A percentile compares a stretch with the other conserved stretches of the same genome.
Conservation (phyloP, 2,113 vertebrate species). For the Motacilla alba region DNA sequence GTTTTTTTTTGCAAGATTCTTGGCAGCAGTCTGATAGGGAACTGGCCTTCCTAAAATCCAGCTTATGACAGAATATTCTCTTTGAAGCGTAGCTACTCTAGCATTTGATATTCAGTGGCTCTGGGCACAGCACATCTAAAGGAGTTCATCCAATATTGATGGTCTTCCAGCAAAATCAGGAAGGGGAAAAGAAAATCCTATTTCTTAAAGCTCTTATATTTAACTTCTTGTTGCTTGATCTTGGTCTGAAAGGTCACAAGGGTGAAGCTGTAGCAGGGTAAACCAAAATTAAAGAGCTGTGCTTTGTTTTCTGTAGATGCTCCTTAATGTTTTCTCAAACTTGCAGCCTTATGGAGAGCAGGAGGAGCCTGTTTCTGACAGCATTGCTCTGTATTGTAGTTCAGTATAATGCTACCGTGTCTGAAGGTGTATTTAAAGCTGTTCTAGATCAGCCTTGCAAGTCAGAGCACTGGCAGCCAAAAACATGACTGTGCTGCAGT, state of each 20-base stretch:
- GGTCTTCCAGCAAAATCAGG: slow-evolving; percentile 18
- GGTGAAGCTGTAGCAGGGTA: not conserved
- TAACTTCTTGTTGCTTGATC: not conserved
- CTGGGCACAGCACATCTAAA: slow-evolving; percentile 44
- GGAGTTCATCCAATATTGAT: slow-evolving; percentile 68
- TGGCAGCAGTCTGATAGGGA: not conserved
- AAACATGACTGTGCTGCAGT: not conserved
- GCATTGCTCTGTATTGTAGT: not conserved
- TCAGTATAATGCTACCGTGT: not conserved
- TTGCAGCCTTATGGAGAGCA: not conserved
- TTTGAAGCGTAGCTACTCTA: slow-evolving; percentile 52
- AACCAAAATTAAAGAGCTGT: not conserved
- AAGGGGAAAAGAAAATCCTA: not conserved
- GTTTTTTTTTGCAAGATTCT: not conserved
- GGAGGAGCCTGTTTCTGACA: not conserved
- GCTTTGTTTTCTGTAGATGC: not conserved
- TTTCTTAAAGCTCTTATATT: not conserved
- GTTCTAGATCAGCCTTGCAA: not conserved
- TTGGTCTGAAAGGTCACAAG: not conserved
- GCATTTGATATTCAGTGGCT: slow-evolving; percentile 56
- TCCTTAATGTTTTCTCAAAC: not conserved
- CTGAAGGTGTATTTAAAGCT: not conserved
- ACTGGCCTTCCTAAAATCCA: slow-evolving; percentile 31
- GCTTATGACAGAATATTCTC: slow-evolving; percentile 59
- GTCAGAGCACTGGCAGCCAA: accelerated